Evolutionary conservation across 2,888 invertebrate genomes (phyloP).

Genomic region (Philereme transversata): DNA sequence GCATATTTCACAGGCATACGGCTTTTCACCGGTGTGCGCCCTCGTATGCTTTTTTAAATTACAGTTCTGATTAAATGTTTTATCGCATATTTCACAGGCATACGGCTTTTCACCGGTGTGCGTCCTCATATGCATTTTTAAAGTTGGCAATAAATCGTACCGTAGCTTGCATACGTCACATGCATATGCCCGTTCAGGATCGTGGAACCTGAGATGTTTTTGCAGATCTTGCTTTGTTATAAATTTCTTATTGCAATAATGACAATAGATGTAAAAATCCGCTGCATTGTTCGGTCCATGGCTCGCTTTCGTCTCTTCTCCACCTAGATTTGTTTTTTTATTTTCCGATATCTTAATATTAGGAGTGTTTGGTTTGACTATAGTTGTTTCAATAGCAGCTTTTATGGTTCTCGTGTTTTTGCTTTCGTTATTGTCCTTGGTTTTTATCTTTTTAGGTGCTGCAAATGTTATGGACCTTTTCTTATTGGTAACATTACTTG

Average conservation of each 20-base stretch:
- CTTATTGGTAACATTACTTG: no score
- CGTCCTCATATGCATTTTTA: slow-evolving; percentile 4
- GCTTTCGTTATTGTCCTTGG: neutral
- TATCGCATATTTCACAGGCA: neutral
- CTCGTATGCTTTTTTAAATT: neutral
- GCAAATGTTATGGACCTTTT: neutral
- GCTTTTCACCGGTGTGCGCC: slow-evolving; percentile 4
- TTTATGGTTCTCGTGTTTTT: neutral
- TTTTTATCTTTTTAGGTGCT: neutral
- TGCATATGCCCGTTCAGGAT: slow-evolving; percentile 13
- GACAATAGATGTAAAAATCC: slow-evolving; percentile 18
- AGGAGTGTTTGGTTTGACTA: no score
- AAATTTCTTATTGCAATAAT: slow-evolving; percentile 22
- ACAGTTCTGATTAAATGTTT: neutral
- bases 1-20: slow-evolving; percentile 4
- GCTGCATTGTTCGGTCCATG: no score
- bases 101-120: slow-evolving; percentile 7
- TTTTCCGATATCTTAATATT: no score
- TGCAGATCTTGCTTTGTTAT: slow-evolving; percentile 13
- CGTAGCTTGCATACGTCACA: slow-evolving; percentile 25
- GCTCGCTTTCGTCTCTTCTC: no score
- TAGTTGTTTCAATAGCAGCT: no score
- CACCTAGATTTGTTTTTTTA: no score
- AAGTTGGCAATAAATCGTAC: neutral
- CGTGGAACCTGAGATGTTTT: slow-evolving; percentile 29